Base-by-base conservation (phyloP, 2,797 vertebrate species). In the Distichodus sexfasciatus region DNA sequence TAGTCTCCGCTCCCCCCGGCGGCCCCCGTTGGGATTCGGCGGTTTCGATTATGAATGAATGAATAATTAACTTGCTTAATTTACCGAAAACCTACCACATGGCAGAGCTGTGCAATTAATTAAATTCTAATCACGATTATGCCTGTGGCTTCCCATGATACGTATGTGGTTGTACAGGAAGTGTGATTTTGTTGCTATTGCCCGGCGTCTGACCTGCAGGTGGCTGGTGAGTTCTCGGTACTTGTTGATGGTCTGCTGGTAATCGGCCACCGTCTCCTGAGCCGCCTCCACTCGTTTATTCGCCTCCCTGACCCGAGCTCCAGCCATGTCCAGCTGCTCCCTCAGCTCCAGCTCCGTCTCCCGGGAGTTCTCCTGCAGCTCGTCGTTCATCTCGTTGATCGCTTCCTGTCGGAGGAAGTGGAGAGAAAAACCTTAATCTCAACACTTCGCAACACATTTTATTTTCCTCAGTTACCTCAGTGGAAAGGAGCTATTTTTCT, bases 351-450 rank as follows among this genome's bases (percentile, higher is more conserved):
- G 83, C 87, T 99, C 97, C 0, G 96, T 98, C 90, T 99, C 97
- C 0, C 97, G 88, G 0, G 93, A 89, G 0, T 98, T 98, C 76
- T 98, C 97, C 88, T 98, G 96, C 69, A 98, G 95, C 89, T 99
- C 97, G 0, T 99, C 96, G 0, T 99, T 99, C 97, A 99, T 98
- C 86, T 98, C 96, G 0, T 99, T 99, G 77, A 98, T 98, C 1
- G 95, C 93, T 81, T 99, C 96, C 96, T 98, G 35, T 36, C 7
- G 6, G 31, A 24, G 15, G 33, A 24, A 65, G 43, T 23, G 12
- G 5, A 14, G 11, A 3, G 3, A 36, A 9, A 26, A 24, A 7
- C 41, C 10, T 14, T 9, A 4, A 33, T 33, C 92, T 91, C 80
- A 93, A 91, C 0, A 89, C 92, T 0, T n/a, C 90, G 90, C 66